Evolutionary conservation across 2,888 invertebrate species (phyloP).

Genomic region (Heliconius sara): DNA sequence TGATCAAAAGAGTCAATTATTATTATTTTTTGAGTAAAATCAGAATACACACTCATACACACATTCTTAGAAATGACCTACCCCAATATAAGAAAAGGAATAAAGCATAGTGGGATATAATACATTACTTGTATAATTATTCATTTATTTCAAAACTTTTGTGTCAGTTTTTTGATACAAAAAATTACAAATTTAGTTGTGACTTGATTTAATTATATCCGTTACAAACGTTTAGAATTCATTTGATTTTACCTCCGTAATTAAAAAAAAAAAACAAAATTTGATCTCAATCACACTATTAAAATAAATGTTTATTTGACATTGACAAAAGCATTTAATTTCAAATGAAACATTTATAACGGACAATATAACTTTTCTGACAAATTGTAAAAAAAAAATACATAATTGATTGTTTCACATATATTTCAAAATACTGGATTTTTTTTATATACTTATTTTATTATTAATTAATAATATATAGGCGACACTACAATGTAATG

Average conservation of each 20-base stretch:
- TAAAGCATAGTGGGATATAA: constrained; percentile 4
- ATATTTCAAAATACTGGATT: constrained; percentile 6
- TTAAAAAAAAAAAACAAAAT: neutral
- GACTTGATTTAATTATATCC: neutral
- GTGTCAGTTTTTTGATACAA: neutral
- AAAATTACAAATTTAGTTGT: neutral
- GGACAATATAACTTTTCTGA: neutral
- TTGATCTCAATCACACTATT: too few relatives aligned
- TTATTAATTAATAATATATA: constrained; percentile 13
- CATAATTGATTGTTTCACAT: neutral
- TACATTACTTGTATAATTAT: neutral
- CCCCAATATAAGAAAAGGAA: constrained; percentile 6
- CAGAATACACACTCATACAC: constrained; percentile 5
- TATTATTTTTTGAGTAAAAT: neutral
- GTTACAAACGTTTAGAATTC: neutral
- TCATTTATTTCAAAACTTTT: constrained; percentile 1
- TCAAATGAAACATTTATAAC: neutral
- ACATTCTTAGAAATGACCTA: constrained; percentile 32
- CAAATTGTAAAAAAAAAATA: neutral
- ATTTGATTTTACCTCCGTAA: neutral
- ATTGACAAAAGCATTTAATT: neutral
- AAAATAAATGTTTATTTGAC: too few relatives aligned
- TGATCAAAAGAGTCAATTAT: constrained; percentile 9
- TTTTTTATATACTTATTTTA: constrained; percentile 14
- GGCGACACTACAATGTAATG: constrained; percentile 24